phyloP scores from a whole-genome alignment of 2,797 vertebrate genomes.

The Darevskia mixta region DNA sequence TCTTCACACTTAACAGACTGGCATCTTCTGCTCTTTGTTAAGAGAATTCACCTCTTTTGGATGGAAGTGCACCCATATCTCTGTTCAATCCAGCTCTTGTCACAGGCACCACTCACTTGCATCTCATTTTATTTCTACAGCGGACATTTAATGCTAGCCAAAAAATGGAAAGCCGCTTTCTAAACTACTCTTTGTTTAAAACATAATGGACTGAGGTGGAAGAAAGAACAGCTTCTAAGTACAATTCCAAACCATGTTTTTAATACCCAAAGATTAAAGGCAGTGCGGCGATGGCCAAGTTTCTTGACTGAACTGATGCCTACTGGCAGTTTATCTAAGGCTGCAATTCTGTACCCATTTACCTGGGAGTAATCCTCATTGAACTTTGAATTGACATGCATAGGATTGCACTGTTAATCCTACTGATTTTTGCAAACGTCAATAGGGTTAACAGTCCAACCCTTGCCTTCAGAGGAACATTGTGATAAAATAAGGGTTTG shows the following conservation, averaged over 20 bases:
- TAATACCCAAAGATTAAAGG: neutral
- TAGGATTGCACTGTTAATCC: no score
- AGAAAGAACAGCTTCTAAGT: neutral
- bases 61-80: neutral
- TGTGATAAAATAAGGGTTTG: neutral
- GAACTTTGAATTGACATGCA: no score
- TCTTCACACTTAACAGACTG: neutral
- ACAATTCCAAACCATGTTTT: neutral
- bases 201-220: neutral
- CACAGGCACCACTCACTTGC: neutral
- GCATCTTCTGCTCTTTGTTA: neutral
- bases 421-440: no score
- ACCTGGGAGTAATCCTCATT: no score
- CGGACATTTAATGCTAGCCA: neutral
- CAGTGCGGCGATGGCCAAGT: neutral
- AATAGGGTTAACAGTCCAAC: no score
- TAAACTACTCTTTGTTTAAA: neutral
- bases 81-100: rapidly evolving
- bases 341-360: neutral
- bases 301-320: neutral
- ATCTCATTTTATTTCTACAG: neutral
- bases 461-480: neutral
- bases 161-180: neutral
- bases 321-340: neutral
- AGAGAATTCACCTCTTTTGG: neutral